phyloP scores from a whole-genome alignment of 2,888 invertebrate genomes.

The Platerodrilus igneus region DNA sequence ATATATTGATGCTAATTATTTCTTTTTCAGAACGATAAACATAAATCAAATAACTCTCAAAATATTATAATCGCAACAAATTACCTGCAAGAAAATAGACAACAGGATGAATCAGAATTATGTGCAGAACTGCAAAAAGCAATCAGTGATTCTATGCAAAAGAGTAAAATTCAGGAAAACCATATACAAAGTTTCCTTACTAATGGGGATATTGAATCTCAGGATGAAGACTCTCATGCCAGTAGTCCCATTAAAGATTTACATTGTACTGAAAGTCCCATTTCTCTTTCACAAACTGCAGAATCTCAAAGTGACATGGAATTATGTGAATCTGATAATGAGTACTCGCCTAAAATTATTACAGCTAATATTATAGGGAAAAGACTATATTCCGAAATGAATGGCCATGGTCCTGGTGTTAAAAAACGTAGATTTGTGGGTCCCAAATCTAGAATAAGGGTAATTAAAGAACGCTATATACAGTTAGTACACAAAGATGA shows the following conservation, averaged over 20 bases:
- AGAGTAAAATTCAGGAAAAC: slow-evolving; percentile 32
- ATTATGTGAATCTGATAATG: slow-evolving; percentile 29
- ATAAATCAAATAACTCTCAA: slow-evolving; percentile 9
- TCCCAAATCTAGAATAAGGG: slow-evolving; percentile 26
- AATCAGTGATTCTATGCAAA: slow-evolving; percentile 37
- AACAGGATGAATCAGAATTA: slow-evolving; percentile 36
- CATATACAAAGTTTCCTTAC: slow-evolving; percentile 8
- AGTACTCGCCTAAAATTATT: slow-evolving; percentile 13
- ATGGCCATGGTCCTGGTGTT: slow-evolving; percentile 4
- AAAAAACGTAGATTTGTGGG: slow-evolving; percentile 28
- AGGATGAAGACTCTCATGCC: slow-evolving; percentile 40
- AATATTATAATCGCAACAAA: slow-evolving; percentile 20
- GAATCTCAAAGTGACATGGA: slow-evolving; percentile 38
- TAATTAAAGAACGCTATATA: slow-evolving; percentile 12
- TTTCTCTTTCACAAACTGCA: slow-evolving; percentile 18
- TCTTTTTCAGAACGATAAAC: slow-evolving; percentile 7
- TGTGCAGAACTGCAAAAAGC: slow-evolving; percentile 36
- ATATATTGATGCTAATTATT: neutral
- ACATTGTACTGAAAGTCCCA: slow-evolving; percentile 37
- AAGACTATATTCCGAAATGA: slow-evolving; percentile 4
- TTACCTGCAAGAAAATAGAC: slow-evolving; percentile 35
- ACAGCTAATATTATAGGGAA: slow-evolving; percentile 7
- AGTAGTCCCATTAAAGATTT: slow-evolving; percentile 38
- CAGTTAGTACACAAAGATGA: slow-evolving; percentile 11
- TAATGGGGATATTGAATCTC: slow-evolving; percentile 17